These are phyloP conservation scores for Isoperla grammatica DNA, from an alignment of 2,888 invertebrate species.

Conservation along the genomic window DNA sequence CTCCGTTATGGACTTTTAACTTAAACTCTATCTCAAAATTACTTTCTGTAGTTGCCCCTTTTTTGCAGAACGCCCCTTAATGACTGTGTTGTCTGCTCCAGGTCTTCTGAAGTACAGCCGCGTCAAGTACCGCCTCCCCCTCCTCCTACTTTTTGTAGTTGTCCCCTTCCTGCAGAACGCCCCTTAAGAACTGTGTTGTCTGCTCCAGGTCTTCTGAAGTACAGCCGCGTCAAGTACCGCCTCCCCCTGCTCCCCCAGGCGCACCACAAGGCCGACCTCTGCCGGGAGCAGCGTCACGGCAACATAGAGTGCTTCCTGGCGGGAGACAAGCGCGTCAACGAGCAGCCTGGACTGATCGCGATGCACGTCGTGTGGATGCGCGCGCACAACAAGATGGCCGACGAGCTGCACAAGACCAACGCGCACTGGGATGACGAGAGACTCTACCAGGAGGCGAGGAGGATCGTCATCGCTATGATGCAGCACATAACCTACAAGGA, in stretches of 20 bases:
- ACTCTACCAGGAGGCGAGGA: conserved; percentile 76
- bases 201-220: conserved; percentile 44
- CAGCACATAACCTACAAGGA: conserved; percentile 82
- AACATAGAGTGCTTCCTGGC: conserved; percentile 62
- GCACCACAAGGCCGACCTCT: conserved; percentile 55
- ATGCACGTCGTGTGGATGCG: conserved; percentile 70
- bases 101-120: conserved; percentile 53
- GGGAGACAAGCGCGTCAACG: conserved; percentile 72
- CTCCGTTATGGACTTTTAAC: too few species aligned
- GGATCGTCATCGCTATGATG: conserved; percentile 72
- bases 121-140: conserved; percentile 54
- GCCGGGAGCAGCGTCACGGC: conserved; percentile 41
- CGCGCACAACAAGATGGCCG: conserved; percentile 69
- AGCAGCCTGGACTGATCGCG: conserved; percentile 72
- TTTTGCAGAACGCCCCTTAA: too few species aligned
- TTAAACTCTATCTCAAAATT: too few species aligned
- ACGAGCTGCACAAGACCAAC: conserved; percentile 65
- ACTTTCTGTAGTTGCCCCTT: too few species aligned
- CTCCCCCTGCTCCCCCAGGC: conserved; percentile 54
- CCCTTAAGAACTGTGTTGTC: too few species aligned
- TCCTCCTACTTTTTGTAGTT: too few species aligned
- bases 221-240: conserved; percentile 58
- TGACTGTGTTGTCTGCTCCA: conserved; percentile 28
- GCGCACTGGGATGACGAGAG: conserved; percentile 86
- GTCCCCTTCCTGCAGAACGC: too few species aligned